A percentile compares a stretch with the other conserved stretches of the same genome.
phyloP scores from a whole-genome alignment of 2,797 vertebrate genomes.

The Peromyscus nudipes region DNA sequence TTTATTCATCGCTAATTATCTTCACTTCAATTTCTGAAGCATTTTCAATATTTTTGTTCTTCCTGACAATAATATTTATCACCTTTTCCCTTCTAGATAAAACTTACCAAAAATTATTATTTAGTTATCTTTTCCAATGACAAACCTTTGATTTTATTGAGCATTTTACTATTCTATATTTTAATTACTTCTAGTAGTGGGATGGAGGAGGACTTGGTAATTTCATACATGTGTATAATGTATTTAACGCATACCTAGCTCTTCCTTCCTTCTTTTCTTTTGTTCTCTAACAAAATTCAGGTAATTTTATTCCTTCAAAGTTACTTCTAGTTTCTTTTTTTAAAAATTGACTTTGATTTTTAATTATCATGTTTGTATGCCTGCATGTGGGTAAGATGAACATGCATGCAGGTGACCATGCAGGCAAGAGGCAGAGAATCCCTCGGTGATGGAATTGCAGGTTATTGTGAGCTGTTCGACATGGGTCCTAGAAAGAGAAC shows the following conservation, averaged over 20 bases:
- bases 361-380: neutral
- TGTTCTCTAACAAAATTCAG: neutral
- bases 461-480: too few species aligned
- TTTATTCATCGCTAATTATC: neutral
- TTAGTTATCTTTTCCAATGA: neutral
- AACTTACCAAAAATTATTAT: neutral
- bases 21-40: neutral
- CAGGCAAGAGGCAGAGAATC: neutral
- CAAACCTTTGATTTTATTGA: neutral
- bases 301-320: neutral
- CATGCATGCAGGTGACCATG: neutral
- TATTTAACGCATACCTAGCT: too few species aligned
- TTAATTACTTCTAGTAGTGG: neutral
- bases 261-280: too few species aligned
- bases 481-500: too few species aligned
- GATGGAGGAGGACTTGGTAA: neutral
- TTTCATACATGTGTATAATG: neutral
- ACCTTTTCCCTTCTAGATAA: conserved; percentile 6
- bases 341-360: too few species aligned
- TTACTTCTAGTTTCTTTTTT: neutral
- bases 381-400: neutral
- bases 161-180: neutral
- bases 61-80: neutral
- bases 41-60: neutral
- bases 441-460: too few species aligned